phyloP scores from a whole-genome alignment of 2,797 vertebrate genomes.

The Carcharodon carcharias region DNA sequence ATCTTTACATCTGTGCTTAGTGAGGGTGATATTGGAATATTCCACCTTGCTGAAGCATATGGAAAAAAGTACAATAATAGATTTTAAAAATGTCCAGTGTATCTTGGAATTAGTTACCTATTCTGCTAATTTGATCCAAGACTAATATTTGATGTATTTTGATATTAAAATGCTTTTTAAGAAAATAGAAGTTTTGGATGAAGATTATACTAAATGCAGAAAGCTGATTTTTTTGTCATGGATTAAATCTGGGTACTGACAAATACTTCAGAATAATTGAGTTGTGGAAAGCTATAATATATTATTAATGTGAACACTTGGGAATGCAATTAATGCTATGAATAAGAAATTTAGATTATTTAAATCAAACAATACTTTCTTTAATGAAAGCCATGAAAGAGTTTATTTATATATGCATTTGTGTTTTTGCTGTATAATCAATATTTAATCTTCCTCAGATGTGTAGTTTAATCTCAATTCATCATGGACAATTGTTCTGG shows the following conservation, averaged over 20 bases:
- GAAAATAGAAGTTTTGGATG: not conserved
- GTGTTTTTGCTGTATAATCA: not conserved
- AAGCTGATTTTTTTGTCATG: not conserved
- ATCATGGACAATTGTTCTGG: not conserved
- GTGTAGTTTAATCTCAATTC: not conserved
- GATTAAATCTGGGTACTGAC: not conserved
- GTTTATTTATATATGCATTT: not conserved
- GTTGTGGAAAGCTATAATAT: not conserved
- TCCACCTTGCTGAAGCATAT: not conserved
- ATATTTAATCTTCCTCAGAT: not conserved
- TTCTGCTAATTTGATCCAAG: not conserved
- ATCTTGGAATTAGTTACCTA: not conserved
- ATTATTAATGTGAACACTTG: not conserved
- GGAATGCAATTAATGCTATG: not conserved
- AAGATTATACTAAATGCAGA: not conserved
- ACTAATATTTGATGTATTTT: not conserved
- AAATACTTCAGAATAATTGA: not conserved
- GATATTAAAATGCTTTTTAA: not conserved
- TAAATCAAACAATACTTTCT: not conserved
- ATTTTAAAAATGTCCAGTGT: not conserved
- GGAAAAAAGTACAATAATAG: not conserved
- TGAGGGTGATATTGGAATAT: not conserved
- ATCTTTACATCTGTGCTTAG: not conserved
- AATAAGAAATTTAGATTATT: not conserved
- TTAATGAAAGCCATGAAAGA: not conserved